Evolutionary conservation across 1,140 invertebrate species (phyloP).

Genomic region (Solen grandis): DNA sequence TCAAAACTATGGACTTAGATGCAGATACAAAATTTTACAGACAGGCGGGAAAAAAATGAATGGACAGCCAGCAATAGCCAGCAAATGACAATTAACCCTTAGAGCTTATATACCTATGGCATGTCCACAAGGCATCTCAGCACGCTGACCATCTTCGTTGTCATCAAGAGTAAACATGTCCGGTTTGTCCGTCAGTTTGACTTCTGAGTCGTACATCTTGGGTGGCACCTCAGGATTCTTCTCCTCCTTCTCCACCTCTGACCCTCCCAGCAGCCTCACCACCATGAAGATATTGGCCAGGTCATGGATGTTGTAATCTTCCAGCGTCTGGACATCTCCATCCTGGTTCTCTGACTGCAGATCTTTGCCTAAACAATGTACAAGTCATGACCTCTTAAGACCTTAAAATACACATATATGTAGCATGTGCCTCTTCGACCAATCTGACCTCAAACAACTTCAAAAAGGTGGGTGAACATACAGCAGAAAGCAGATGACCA

Average conservation of each 20-base stretch:
- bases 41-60: no score
- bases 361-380: slow-evolving; percentile 57
- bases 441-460: no score
- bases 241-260: no score
- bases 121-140: slow-evolving; percentile 66
- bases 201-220: slow-evolving; percentile 55
- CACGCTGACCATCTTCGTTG: no score
- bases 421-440: no score
- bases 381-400: no score
- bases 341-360: slow-evolving; percentile 30
- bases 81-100: no score
- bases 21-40: no score
- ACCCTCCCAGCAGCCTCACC: slow-evolving; percentile 45
- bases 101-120: slow-evolving; percentile 56
- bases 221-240: no score
- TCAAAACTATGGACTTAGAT: no score
- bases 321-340: background rate
- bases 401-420: no score
- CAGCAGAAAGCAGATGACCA: background rate
- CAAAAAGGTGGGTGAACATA: background rate
- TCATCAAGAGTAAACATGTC: slow-evolving; percentile 66
- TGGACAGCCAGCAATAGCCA: no score
- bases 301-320: slow-evolving; percentile 29
- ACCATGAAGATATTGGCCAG: slow-evolving; percentile 49
- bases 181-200: slow-evolving; percentile 55